phyloP scores from a whole-genome alignment of 2,113 vertebrate species.

The Panurus biarmicus region DNA sequence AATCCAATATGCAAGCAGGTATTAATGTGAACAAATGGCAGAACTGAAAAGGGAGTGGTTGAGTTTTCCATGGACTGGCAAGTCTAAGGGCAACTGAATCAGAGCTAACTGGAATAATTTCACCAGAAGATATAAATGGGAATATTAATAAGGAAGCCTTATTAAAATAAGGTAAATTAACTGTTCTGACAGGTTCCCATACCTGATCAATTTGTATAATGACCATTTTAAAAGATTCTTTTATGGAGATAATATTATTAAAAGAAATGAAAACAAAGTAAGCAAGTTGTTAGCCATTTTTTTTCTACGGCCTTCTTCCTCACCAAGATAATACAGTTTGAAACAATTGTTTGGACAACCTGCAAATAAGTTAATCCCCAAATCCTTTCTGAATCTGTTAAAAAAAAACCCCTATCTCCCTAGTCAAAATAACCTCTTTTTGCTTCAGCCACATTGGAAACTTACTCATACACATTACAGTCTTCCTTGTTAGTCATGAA shows the following conservation, averaged over 20 bases:
- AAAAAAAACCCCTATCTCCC: background rate
- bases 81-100: background rate
- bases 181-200: background rate
- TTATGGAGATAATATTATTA: background rate
- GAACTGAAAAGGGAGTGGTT: background rate
- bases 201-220: background rate
- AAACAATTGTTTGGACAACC: background rate
- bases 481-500: background rate
- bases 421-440: background rate
- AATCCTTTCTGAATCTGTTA: background rate
- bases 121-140: background rate
- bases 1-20: background rate
- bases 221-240: background rate
- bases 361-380: background rate
- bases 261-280: background rate
- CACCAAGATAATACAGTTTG: background rate
- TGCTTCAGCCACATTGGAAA: background rate
- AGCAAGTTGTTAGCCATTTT: background rate
- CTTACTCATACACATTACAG: background rate
- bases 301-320: background rate
- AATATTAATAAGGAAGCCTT: background rate
- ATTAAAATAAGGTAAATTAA: background rate
- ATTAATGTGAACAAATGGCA: background rate
- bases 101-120: background rate
- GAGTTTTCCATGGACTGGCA: background rate